These are phyloP conservation scores for Metaphire vulgaris DNA, from an alignment of 1,140 invertebrate genomes.

Conservation along the genomic window DNA sequence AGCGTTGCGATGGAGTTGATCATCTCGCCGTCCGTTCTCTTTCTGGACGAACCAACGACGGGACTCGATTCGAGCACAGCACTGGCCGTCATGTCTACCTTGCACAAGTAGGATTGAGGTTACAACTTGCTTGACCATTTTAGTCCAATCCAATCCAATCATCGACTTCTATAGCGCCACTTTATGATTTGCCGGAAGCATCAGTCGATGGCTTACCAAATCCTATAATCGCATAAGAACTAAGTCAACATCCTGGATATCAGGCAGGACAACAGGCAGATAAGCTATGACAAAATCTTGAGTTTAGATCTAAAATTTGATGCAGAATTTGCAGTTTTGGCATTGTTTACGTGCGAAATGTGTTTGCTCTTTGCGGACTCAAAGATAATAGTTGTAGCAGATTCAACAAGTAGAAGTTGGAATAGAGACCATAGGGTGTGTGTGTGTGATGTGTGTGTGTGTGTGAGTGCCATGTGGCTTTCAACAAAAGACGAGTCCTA, in stretches of 20 bases:
- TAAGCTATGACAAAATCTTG: not conserved
- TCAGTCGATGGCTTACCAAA: not conserved
- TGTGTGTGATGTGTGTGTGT: no score
- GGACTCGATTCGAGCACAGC: conserved; percentile 51
- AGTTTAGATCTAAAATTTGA: not conserved
- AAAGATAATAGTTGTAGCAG: no score
- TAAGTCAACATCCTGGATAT: not conserved
- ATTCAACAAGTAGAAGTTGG: no score
- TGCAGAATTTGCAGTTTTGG: not conserved
- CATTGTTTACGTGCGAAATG: no score
- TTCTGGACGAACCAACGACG: conserved; percentile 52
- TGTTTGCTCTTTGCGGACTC: no score
- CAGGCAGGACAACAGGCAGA: not conserved
- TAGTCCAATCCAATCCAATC: not conserved
- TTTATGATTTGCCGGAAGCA: not conserved
- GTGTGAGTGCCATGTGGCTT: no score
- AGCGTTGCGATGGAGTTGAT: conserved; percentile 52
- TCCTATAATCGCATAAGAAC: not conserved
- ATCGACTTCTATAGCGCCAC: no score
- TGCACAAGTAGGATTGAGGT: conserved; percentile 37
- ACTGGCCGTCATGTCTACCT: conserved; percentile 45
- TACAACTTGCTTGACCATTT: not conserved
- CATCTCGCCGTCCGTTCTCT: conserved; percentile 46
- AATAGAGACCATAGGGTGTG: no score
- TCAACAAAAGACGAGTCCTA: no score